These are phyloP conservation scores for Macrophya annulata DNA, from an alignment of 2,888 invertebrate genomes.

Conservation along the genomic window DNA sequence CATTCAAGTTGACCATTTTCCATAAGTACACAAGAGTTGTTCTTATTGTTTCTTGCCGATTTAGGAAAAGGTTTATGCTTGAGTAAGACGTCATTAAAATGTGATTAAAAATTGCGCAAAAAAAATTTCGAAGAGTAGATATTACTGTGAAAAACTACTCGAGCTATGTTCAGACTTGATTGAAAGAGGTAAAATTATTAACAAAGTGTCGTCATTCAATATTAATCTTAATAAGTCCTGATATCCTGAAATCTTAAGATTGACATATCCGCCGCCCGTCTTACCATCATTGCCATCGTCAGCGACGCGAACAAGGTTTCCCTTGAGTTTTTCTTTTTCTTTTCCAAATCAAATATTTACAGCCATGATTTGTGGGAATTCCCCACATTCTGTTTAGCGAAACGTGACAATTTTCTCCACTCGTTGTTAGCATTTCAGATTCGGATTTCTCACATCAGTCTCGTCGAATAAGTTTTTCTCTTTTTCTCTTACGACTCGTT, in stretches of 20 bases:
- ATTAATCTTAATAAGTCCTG: not conserved
- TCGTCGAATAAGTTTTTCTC: slow-evolving; percentile 8
- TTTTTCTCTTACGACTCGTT: slow-evolving; percentile 33
- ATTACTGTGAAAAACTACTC: not conserved
- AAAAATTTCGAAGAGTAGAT: not conserved
- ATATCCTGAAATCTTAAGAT: not conserved
- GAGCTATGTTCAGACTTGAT: not conserved
- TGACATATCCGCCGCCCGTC: slow-evolving; percentile 14
- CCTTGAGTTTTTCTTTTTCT: slow-evolving; percentile 32
- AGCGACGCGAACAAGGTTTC: slow-evolving; percentile 49
- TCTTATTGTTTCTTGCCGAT: not conserved
- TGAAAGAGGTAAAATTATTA: not conserved
- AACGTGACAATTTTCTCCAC: slow-evolving; percentile 48
- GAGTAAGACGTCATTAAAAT: not conserved
- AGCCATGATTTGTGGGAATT: slow-evolving; percentile 47
- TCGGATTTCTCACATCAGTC: not conserved
- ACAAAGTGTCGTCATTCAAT: not conserved
- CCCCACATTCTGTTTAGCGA: slow-evolving; percentile 47
- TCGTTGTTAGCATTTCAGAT: slow-evolving; percentile 31
- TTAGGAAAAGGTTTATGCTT: not conserved
- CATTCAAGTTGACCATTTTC: not conserved
- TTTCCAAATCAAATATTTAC: slow-evolving; percentile 31
- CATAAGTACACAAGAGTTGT: not conserved
- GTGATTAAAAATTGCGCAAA: not conserved
- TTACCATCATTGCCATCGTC: slow-evolving; percentile 43